A percentile compares a stretch with the other conserved stretches of the same genome.
Evolutionary conservation across 2,797 vertebrate species (phyloP).

Genomic region (Odontamblyopus rebecca): DNA sequence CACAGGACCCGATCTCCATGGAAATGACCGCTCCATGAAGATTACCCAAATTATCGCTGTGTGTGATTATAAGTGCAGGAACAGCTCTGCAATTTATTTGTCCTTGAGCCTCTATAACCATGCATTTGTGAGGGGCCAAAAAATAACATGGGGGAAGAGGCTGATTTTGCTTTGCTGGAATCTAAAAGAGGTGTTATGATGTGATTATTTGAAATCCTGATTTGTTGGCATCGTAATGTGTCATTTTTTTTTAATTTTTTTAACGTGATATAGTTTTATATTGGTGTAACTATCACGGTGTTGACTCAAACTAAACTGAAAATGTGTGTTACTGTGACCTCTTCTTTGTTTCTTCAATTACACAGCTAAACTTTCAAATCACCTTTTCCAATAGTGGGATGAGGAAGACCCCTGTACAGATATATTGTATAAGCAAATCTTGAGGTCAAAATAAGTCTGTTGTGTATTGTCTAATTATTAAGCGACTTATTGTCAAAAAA

Average conservation of each 20-base stretch:
- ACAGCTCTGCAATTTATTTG: conserved; percentile 35
- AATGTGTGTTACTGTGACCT: not conserved
- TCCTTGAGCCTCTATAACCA: conserved; percentile 14
- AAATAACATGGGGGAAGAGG: not conserved
- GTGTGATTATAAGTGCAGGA: conserved; percentile 45
- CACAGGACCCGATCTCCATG: conserved; percentile 57
- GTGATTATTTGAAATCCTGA: not conserved
- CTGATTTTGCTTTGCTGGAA: not conserved
- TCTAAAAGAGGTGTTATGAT: not conserved
- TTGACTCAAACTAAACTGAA: not conserved
- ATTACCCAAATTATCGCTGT: conserved; percentile 38
- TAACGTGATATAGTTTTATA: not conserved
- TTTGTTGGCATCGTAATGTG: too few species aligned
- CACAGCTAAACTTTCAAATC: not conserved
- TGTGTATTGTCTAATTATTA: too few species aligned
- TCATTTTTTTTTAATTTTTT: too few species aligned
- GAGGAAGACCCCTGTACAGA: not conserved
- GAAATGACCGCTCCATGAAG: conserved; percentile 56
- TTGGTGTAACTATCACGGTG: too few species aligned
- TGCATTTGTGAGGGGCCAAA: conserved; percentile 8
- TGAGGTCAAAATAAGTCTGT: too few species aligned
- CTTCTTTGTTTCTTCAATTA: not conserved
- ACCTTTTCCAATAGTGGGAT: not conserved
- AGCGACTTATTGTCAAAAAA: too few species aligned
- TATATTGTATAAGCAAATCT: too few species aligned